phyloP scores from a whole-genome alignment of 2,888 invertebrate genomes.

The Oscheius onirici region DNA sequence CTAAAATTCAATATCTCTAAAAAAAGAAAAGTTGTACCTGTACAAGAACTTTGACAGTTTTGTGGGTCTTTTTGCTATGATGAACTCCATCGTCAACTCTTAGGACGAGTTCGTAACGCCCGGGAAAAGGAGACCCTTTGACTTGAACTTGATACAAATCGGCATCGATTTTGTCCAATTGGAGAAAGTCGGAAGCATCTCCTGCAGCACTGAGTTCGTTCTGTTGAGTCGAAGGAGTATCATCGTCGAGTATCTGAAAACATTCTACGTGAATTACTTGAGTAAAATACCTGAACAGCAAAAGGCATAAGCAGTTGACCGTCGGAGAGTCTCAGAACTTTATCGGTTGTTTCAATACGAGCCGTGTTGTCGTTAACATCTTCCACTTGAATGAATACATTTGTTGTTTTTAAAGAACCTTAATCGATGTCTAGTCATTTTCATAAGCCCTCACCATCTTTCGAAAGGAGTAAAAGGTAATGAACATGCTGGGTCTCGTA shows the following conservation, averaged over 20 bases:
- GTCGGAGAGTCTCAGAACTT: constrained; percentile 47
- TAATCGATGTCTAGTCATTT: neutral
- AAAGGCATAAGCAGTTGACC: constrained; percentile 53
- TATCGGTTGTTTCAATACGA: constrained; percentile 45
- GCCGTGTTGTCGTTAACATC: constrained; percentile 54
- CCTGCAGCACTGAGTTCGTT: constrained; percentile 37
- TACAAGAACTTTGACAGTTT: constrained; percentile 44
- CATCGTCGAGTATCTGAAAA: constrained; percentile 34
- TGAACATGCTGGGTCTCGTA: constrained; percentile 19
- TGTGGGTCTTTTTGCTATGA: constrained; percentile 8
- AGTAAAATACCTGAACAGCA: constrained; percentile 32
- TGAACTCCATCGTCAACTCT: constrained; percentile 24
- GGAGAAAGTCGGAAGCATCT: constrained; percentile 37
- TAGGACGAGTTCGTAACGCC: constrained; percentile 40
- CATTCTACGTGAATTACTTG: neutral
- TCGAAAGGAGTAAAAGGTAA: constrained; percentile 36
- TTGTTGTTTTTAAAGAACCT: constrained; percentile 24
- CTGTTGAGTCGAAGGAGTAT: constrained; percentile 29
- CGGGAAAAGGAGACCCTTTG: constrained; percentile 41
- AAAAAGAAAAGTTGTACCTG: too few relatives aligned
- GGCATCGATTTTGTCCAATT: constrained; percentile 27
- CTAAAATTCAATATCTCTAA: constrained; percentile 19
- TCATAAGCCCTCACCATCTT: constrained; percentile 24
- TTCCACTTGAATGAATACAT: constrained; percentile 47
- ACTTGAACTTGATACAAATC: constrained; percentile 37